A percentile compares a stretch with the other conserved stretches of the same genome.
These are phyloP conservation scores for Bursaphelenchus mucronatus DNA, from an alignment of 1,140 invertebrate species.

Conservation along the genomic window DNA sequence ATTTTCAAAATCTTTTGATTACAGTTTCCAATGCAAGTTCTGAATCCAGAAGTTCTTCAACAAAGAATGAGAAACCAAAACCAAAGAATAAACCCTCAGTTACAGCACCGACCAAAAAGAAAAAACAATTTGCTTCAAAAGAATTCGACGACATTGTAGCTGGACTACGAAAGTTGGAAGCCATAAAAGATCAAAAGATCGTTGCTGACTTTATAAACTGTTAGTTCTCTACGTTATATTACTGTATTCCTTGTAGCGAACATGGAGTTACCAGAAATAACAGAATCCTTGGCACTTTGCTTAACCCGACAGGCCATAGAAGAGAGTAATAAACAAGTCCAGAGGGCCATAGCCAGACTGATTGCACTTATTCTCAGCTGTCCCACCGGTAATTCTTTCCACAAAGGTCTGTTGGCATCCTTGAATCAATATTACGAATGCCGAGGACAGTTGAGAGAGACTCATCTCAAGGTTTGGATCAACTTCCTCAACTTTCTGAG, in stretches of 20 bases:
- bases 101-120: neutral
- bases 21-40: neutral
- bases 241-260: slow-evolving; percentile 29
- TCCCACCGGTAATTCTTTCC: slow-evolving; percentile 42
- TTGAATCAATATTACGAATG: slow-evolving; percentile 54
- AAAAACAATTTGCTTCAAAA: slow-evolving; percentile 14
- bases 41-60: neutral
- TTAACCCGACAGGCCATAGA: slow-evolving; percentile 46
- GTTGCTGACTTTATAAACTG: slow-evolving; percentile 18
- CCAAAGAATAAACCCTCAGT: neutral
- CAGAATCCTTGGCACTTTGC: slow-evolving; percentile 21
- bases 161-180: slow-evolving; percentile 9
- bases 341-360: slow-evolving; percentile 33
- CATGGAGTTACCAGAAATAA: slow-evolving; percentile 24
- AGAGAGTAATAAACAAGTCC: slow-evolving; percentile 27
- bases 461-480: slow-evolving; percentile 54
- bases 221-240: slow-evolving; percentile 15
- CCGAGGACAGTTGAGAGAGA: slow-evolving; percentile 42
- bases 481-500: slow-evolving; percentile 48
- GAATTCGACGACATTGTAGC: slow-evolving; percentile 20
- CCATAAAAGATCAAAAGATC: slow-evolving; percentile 3
- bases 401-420: slow-evolving; percentile 40
- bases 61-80: slow-evolving; percentile 1
- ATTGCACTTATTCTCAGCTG: slow-evolving; percentile 32
- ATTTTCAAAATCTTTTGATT: no score